Conservation (phyloP, 2,797 vertebrate species). For the Smutsia gigantea region DNA sequence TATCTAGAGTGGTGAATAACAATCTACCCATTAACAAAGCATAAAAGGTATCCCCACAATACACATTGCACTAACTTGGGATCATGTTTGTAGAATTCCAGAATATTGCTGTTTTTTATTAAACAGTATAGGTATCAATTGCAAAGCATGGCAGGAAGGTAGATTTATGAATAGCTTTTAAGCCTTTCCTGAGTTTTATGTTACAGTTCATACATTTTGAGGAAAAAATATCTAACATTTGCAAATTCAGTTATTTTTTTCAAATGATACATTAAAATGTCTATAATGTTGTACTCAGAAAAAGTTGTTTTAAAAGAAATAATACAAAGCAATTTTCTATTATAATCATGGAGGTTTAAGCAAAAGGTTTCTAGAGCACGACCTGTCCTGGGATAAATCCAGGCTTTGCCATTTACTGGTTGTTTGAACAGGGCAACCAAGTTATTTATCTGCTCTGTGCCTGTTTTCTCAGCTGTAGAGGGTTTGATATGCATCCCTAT, state of each 20-base stretch:
- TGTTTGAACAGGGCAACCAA: background rate
- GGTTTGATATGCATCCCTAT: background rate
- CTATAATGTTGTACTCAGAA: background rate
- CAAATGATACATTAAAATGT: background rate
- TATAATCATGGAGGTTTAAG: background rate
- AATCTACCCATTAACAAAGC: background rate
- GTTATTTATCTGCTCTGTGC: background rate
- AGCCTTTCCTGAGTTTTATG: background rate
- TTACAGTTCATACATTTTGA: background rate
- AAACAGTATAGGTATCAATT: background rate
- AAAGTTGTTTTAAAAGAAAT: background rate
- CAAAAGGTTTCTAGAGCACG: background rate
- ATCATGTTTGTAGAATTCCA: background rate
- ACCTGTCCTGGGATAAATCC: background rate
- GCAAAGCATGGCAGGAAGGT: background rate
- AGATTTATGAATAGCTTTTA: background rate
- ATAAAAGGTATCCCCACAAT: background rate
- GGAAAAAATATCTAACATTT: background rate
- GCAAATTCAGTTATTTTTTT: background rate
- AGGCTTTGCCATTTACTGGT: background rate
- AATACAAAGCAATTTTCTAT: background rate
- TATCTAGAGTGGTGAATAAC: background rate
- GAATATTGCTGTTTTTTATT: conserved; percentile 17
- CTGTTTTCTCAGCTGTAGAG: background rate
- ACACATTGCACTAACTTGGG: background rate